These are phyloP conservation scores for Nephrotoma guestfalica DNA, from an alignment of 2,888 invertebrate species.

Conservation along the genomic window DNA sequence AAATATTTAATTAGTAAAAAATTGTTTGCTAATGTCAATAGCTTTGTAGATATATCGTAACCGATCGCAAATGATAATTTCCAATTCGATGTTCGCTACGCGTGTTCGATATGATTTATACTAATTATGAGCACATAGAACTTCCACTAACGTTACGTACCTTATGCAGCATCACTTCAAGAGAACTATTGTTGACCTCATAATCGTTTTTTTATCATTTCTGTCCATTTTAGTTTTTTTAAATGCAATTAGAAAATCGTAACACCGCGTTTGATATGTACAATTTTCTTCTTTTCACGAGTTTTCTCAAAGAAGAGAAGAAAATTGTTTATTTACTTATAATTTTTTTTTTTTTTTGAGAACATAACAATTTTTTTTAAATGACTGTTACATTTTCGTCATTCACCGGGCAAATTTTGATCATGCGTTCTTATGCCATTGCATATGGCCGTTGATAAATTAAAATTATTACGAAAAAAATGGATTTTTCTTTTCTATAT, in stretches of 20 bases:
- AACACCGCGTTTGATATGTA: not conserved
- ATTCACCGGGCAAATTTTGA: conserved; percentile 1
- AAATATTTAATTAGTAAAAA: no score
- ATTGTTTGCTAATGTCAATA: no score
- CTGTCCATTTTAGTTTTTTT: not conserved
- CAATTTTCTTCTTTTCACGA: not conserved
- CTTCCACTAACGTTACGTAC: not conserved
- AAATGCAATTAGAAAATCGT: not conserved
- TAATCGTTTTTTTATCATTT: not conserved
- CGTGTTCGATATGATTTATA: no score
- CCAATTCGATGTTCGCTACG: no score
- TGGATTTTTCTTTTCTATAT: not conserved
- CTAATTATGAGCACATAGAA: no score
- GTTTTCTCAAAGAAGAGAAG: not conserved
- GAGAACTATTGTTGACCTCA: no score
- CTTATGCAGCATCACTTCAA: not conserved
- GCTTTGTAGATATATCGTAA: no score
- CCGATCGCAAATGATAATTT: no score
- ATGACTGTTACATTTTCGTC: conserved; percentile 3
- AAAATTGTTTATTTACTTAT: conserved; percentile 2
- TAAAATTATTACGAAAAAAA: not conserved
- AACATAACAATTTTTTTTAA: not conserved
- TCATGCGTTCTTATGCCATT: not conserved
- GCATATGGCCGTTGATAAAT: conserved; percentile 1
- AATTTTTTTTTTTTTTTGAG: not conserved